Conservation (phyloP, 2,113 vertebrate genomes). For the Sylvietta virens region DNA sequence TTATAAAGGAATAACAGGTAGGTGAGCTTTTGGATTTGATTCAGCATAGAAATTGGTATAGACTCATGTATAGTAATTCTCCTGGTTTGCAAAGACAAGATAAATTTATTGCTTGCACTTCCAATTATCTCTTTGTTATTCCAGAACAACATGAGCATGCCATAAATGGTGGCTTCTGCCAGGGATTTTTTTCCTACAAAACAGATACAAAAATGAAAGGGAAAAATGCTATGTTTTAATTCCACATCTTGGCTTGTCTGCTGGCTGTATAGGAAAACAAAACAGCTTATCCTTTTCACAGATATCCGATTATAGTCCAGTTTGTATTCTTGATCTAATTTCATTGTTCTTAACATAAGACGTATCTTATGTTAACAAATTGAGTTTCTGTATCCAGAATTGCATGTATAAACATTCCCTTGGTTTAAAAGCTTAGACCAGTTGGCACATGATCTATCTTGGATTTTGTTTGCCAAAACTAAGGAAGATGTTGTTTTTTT, state of each 20-base stretch:
- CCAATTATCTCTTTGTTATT: neutral
- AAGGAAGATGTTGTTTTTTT: neutral
- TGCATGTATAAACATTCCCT: neutral
- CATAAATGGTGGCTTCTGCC: neutral
- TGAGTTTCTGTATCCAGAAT: neutral
- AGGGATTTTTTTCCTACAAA: neutral
- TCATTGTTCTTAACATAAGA: neutral
- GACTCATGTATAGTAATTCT: neutral
- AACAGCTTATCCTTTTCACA: neutral
- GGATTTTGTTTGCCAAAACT: neutral
- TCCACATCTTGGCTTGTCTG: neutral
- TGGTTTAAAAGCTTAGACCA: neutral
- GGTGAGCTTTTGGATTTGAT: neutral
- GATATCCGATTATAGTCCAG: neutral
- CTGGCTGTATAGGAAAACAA: neutral
- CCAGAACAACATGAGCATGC: neutral
- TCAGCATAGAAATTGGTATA: neutral
- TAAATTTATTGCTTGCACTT: neutral
- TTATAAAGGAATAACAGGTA: neutral
- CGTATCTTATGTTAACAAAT: neutral
- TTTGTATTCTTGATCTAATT: neutral
- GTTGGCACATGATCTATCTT: neutral
- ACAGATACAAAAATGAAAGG: neutral
- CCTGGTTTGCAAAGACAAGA: neutral
- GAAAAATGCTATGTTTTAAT: neutral